These are phyloP conservation scores for Meriones unguiculatus DNA, from an alignment of 2,113 vertebrate species.

Conservation along the genomic window DNA sequence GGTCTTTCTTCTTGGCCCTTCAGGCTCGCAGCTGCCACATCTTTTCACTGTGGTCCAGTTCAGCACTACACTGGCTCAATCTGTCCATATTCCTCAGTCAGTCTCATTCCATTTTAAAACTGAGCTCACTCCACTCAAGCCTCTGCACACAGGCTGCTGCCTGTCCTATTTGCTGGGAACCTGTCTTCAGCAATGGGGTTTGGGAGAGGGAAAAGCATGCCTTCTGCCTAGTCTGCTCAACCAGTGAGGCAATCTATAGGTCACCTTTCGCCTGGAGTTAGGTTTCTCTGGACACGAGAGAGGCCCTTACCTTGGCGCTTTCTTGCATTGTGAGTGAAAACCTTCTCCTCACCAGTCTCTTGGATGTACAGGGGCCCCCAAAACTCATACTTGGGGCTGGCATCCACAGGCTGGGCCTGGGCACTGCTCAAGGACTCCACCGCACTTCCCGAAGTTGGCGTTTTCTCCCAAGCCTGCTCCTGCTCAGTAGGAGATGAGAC, in stretches of 20 bases:
- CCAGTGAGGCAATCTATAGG: too few species aligned
- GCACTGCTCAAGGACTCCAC: slow-evolving; percentile 21
- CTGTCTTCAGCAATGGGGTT: background rate
- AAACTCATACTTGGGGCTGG: slow-evolving; percentile 59
- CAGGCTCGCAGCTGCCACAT: background rate
- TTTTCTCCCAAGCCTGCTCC: slow-evolving; percentile 64
- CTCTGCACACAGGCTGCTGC: background rate
- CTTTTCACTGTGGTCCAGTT: background rate
- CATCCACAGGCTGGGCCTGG: background rate
- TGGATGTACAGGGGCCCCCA: slow-evolving; percentile 78
- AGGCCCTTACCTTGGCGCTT: slow-evolving; percentile 64
- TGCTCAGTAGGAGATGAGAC: slow-evolving; percentile 63
- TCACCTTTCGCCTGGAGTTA: background rate
- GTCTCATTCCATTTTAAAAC: background rate
- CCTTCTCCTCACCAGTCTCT: slow-evolving; percentile 75
- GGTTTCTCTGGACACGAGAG: background rate
- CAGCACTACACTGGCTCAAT: background rate
- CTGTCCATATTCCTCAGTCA: background rate
- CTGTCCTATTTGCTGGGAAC: background rate
- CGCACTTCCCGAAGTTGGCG: slow-evolving; percentile 51
- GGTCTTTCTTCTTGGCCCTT: background rate
- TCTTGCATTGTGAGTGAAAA: slow-evolving; percentile 49
- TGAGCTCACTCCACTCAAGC: background rate
- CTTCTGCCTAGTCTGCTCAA: background rate
- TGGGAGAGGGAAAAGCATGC: background rate